These are phyloP conservation scores for Rhorus exstirpatorius DNA, from an alignment of 2,888 invertebrate genomes.

Conservation along the genomic window DNA sequence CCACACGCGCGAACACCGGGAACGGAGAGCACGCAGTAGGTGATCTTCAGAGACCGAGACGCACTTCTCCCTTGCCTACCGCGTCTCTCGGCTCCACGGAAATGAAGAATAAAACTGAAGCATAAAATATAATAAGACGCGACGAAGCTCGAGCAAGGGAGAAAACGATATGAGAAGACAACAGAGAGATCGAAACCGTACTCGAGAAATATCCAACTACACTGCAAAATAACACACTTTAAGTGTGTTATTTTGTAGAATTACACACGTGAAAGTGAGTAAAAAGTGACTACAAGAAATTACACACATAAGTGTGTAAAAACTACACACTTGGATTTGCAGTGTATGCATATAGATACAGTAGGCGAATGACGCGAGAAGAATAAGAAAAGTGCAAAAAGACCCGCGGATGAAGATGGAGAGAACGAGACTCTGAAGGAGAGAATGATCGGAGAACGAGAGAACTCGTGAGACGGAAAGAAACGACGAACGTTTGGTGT, in stretches of 20 bases:
- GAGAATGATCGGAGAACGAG: constrained; percentile 23
- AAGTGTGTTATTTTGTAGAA: too few relatives aligned
- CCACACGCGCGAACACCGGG: not conserved
- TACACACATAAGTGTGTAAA: too few relatives aligned
- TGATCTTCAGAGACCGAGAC: constrained; percentile 34
- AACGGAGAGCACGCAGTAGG: constrained; percentile 34
- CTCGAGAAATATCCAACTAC: constrained; percentile 43
- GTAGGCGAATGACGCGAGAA: constrained; percentile 33
- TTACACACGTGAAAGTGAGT: too few relatives aligned
- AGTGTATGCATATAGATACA: not conserved
- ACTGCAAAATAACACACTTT: too few relatives aligned
- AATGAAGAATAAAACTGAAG: constrained; percentile 25
- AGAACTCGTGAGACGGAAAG: constrained; percentile 36
- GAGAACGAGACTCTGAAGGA: constrained; percentile 46
- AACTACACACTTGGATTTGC: too few relatives aligned
- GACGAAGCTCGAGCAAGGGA: constrained; percentile 17
- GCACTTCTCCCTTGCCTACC: constrained; percentile 22
- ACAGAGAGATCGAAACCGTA: constrained; percentile 47
- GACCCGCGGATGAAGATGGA: not conserved
- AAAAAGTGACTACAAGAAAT: too few relatives aligned
- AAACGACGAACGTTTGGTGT: not conserved
- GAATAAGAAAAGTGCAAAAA: constrained; percentile 7
- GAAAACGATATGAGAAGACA: constrained; percentile 9
- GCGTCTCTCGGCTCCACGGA: constrained; percentile 26
- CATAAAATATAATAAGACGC: constrained; percentile 3